Percentiles rank a stretch among this genome's conserved stretches.
Evolutionary conservation across 2,797 vertebrate species (phyloP).

Genomic region (Cephalopachus bancanus): DNA sequence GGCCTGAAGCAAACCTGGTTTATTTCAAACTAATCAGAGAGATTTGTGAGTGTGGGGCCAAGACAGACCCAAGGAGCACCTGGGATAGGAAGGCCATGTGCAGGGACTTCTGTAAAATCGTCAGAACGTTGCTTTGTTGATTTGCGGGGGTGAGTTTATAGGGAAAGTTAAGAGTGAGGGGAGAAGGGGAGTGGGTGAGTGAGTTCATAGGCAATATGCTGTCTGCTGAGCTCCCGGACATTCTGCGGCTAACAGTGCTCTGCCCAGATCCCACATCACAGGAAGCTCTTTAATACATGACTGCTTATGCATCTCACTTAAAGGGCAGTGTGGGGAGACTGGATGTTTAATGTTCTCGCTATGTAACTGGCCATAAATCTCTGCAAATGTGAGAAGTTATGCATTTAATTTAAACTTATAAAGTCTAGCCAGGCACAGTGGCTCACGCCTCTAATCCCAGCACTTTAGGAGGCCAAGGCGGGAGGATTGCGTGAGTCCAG

Average conservation of each 20-base stretch:
- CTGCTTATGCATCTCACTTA: neutral
- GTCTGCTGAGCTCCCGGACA: rapidly evolving
- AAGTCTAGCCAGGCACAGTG: no score
- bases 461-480: no score
- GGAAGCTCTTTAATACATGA: neutral
- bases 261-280: rapidly evolving
- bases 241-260: rapidly evolving
- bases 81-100: neutral
- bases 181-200: neutral
- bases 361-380: conserved; percentile 52
- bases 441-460: no score
- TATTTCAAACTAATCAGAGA: neutral
- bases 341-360: conserved; percentile 40
- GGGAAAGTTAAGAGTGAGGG: neutral
- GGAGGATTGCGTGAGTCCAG: no score
- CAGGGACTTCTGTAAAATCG: neutral
- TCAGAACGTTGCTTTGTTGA: neutral
- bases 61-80: neutral
- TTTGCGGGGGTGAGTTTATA: neutral
- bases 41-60: neutral
- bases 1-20: neutral
- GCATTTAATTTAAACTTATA: neutral
- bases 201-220: rapidly evolving
- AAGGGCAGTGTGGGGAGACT: conserved; percentile 5
- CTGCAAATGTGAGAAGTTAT: neutral